Evolutionary conservation across 2,888 invertebrate genomes (phyloP), one percentile per base, ranked within the genome.

Genomic region (Gerosis bhagava): DNA sequence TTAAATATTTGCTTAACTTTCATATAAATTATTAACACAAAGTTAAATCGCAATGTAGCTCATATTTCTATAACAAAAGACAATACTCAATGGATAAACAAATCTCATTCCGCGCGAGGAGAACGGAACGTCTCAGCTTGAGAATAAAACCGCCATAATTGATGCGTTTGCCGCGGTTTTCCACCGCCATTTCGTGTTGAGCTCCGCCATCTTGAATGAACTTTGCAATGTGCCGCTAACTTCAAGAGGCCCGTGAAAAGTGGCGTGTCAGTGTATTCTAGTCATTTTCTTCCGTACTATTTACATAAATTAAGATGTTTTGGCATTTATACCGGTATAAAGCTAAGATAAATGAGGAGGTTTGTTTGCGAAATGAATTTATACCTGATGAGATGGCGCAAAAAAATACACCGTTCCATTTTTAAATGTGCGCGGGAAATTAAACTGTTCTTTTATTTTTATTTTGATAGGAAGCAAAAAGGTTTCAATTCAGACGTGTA

Each of bases 291-390:
- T 39, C 25, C 35, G 46, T 37, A 44, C 50, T 50, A 51, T 53
- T 51, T 57, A 56, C 51, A 53, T 56, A 56, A 62, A 62, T 62
- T 60, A 57, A 57, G 50, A 59, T 49, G 57, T 53, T 54, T 50
- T 42, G 42, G 51, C 49, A 51, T 53, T 51, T 53, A 51, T 51
- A 44, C 45, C 29, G 50, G 46, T 40, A 44, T 37, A 37, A 53
- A 51, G 47, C 41, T 16, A 31, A 48, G 32, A 51, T 51, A 53
- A 54, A 54, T 53, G 49, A 45, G 40, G 48, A 43, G 44, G 46
- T 47, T 53, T 44, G 35, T 39, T 22, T 25, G 34, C 28, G 24
- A 36, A 41, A 48, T 48, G 26, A 48, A 48, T 48, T 48, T 24
- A 48, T 41, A 41, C 45, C 36, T 37, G 29, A 29, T 36, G 36